Evolutionary conservation across 2,888 invertebrate species (phyloP).

Genomic region (Drosophila neutralis): DNA sequence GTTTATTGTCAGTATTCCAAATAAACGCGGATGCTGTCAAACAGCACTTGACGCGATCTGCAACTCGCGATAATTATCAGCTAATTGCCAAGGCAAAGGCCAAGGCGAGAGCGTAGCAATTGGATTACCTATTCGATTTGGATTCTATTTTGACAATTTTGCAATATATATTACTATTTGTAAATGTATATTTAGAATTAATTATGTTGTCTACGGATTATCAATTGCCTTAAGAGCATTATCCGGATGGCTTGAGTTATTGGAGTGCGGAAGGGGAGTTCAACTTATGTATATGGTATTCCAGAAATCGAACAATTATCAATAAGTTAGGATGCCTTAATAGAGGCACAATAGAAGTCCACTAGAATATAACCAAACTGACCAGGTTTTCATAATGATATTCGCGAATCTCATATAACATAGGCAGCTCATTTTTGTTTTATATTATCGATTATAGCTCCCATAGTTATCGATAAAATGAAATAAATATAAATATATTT

Average conservation of each 20-base stretch:
- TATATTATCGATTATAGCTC: no score
- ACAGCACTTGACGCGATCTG: constrained; percentile 37
- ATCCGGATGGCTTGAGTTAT: background rate
- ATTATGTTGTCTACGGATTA: background rate
- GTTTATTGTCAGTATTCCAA: constrained; percentile 5
- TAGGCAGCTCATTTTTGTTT: no score
- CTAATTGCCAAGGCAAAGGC: constrained; percentile 23
- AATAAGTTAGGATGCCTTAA: background rate
- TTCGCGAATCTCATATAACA: no score
- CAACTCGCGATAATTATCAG: constrained; percentile 24
- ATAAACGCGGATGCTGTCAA: constrained; percentile 57
- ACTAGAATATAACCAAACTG: background rate
- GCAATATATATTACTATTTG: background rate
- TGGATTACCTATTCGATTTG: constrained; percentile 41
- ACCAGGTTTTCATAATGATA: no score
- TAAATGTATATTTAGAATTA: background rate
- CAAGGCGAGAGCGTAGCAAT: constrained; percentile 43
- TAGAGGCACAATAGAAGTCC: background rate
- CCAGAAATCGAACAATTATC: background rate
- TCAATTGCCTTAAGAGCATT: background rate
- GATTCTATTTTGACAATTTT: background rate
- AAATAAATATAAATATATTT: no score
- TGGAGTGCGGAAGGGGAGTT: background rate
- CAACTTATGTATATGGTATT: background rate
- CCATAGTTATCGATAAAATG: background rate